Evolutionary conservation across 1,140 invertebrate genomes (phyloP), one percentile per base, ranked within the genome.

Genomic region (Parapsyche elsis): DNA sequence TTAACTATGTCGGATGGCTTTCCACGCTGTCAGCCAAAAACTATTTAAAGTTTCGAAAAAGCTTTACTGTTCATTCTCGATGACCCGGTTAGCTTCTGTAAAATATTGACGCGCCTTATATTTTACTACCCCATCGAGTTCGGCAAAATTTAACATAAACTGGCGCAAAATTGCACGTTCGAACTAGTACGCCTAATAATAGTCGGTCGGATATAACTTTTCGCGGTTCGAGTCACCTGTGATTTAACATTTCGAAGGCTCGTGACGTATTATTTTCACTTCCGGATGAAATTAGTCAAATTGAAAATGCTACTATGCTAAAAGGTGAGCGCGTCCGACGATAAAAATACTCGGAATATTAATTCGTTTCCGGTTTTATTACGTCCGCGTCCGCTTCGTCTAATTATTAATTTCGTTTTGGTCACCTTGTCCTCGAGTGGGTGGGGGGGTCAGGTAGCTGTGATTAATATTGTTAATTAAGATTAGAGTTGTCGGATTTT

Each of bases 381-480:
- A 23, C 45, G 5, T 5, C 21, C 9, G 10, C 53, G 19, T 38
- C 19, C 45, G 4, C 26, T 76, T 23, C 12, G 9, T 12, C 46
- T 21, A 14, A 16, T 14, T 59, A 76, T 76, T 76, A 57, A 61
- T 76, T 76, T 76, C 30, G 57, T 76, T 76, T 61, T 49, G 19
- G 10, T 49, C 74, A 24, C 24, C 24, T 45, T 23, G 44, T 24
- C 71, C 16, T 49, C 46, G 21, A n/a, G 21, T 26, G 76, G 53
- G 61, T 19, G 2, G 49, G 49, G 49, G 2, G 16, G 49, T 14
- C 10, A 12, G 49, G 10, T 53, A 5, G 4, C 14, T 24, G 74
- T 64, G 79, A 80, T 80, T 80, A 75, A 80, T 75, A 67, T 67
- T 26, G 71, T 80, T 80, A 80, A 80, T 80, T 80, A 80, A 80